A percentile compares a stretch with the other conserved stretches of the same genome.
phyloP scores from a whole-genome alignment of 2,113 vertebrate genomes.

The Sinocyclocheilus grahami region DNA sequence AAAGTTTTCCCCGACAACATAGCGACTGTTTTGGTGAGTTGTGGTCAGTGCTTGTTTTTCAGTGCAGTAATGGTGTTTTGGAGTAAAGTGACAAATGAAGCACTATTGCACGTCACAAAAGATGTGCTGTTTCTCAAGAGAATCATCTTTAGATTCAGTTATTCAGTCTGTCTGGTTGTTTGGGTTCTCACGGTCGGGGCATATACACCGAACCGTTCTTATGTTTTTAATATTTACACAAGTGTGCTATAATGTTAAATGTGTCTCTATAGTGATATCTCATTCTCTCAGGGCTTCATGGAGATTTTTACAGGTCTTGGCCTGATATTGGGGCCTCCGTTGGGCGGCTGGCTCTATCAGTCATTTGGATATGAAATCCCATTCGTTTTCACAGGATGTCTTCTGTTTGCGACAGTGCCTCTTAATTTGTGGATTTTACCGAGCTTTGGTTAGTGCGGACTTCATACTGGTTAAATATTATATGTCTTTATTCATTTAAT shows the following conservation, averaged over 20 bases:
- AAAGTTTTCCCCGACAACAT: conserved; percentile 90
- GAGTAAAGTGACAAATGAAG: conserved; percentile 46
- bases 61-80: conserved; percentile 57
- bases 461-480: conserved; percentile 8
- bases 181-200: neutral
- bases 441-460: conserved; percentile 77
- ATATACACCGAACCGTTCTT: neutral
- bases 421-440: conserved; percentile 88
- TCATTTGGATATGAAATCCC: conserved; percentile 90
- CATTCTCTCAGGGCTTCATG: conserved; percentile 82
- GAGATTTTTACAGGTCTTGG: conserved; percentile 91
- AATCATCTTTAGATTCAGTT: conserved; percentile 12
- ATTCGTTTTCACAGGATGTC: conserved; percentile 85
- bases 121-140: conserved; percentile 4
- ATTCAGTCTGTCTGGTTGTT: conserved; percentile 9
- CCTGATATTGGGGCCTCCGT: conserved; percentile 87
- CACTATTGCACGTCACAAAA: conserved; percentile 48
- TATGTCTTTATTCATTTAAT: neutral
- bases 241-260: neutral
- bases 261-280: neutral
- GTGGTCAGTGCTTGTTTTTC: conserved; percentile 46
- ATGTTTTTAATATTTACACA: neutral
- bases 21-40: conserved; percentile 91
- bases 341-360: conserved; percentile 93
- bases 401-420: conserved; percentile 86